phyloP scores from a whole-genome alignment of 2,888 invertebrate species.

The Apotomis betuletana region DNA sequence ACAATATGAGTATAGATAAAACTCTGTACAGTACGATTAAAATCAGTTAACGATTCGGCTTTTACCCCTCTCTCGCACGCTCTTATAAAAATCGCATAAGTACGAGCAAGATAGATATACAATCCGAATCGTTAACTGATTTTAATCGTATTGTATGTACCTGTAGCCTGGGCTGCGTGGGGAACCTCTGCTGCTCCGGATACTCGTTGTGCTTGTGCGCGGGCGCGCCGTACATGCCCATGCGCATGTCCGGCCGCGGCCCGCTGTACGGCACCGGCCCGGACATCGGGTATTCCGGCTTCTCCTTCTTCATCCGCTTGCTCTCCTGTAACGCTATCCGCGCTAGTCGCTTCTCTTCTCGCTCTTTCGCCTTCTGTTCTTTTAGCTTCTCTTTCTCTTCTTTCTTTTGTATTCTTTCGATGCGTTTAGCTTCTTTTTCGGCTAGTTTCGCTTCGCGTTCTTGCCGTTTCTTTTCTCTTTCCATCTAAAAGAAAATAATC shows the following conservation, averaged over 20 bases:
- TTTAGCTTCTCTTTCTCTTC: slow-evolving; percentile 78
- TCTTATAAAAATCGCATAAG: too few relatives aligned
- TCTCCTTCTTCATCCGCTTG: slow-evolving; percentile 72
- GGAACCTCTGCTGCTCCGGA: slow-evolving; percentile 59
- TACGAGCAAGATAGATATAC: too few relatives aligned
- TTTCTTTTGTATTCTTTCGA: slow-evolving; percentile 78
- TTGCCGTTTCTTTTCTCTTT: slow-evolving; percentile 81
- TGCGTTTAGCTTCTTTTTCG: slow-evolving; percentile 76
- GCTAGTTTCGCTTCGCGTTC: slow-evolving; percentile 80
- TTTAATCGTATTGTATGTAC: too few relatives aligned
- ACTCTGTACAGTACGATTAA: too few relatives aligned
- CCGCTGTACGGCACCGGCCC: slow-evolving; percentile 54
- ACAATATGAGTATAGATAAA: not conserved
- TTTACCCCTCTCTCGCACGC: too few relatives aligned
- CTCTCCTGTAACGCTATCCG: slow-evolving; percentile 73
- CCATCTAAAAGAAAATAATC: slow-evolving; percentile 60
- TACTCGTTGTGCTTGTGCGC: slow-evolving; percentile 48
- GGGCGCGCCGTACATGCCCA: slow-evolving; percentile 47
- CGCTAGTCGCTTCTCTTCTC: slow-evolving; percentile 75
- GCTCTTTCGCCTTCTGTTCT: slow-evolving; percentile 76
- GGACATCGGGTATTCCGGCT: slow-evolving; percentile 54
- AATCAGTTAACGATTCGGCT: too few relatives aligned
- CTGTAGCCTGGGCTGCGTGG: slow-evolving; percentile 64
- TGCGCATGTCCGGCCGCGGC: slow-evolving; percentile 43
- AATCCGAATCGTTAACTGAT: too few relatives aligned